A percentile compares a stretch with the other conserved stretches of the same genome.
Conservation (phyloP, 1,140 invertebrate species). For the Bilobella aurantiaca region DNA sequence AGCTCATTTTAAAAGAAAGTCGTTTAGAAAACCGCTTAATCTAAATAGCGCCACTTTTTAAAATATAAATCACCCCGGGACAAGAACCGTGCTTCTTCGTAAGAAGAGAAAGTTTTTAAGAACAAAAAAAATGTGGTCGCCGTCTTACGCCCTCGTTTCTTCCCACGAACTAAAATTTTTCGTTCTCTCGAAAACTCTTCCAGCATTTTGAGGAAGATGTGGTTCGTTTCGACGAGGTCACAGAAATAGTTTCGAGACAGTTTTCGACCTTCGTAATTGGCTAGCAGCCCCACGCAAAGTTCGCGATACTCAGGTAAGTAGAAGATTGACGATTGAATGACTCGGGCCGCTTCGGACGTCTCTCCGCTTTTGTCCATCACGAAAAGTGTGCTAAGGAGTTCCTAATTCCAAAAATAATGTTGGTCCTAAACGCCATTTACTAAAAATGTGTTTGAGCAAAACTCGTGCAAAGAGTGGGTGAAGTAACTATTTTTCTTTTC, state of each 20-base stretch:
- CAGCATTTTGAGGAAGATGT: conserved; percentile 86
- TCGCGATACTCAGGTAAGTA: conserved; percentile 91
- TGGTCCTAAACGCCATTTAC: no score
- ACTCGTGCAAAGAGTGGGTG: no score
- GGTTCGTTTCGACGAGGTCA: conserved; percentile 77
- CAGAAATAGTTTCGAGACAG: conserved; percentile 75
- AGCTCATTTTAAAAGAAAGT: no score
- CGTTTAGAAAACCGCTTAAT: no score
- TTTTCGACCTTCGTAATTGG: conserved; percentile 71
- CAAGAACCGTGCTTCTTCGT: no score
- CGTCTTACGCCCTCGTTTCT: conserved; percentile 1
- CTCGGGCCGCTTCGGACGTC: conserved; percentile 57
- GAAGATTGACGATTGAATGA: conserved; percentile 85
- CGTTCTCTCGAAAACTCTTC: conserved; percentile 63
- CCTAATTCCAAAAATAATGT: conserved; percentile 37
- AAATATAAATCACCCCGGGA: no score
- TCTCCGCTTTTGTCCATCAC: conserved; percentile 67
- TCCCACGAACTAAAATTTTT: conserved; percentile 60
- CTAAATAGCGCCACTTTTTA: no score
- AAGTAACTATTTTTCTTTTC: no score
- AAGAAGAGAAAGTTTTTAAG: no score
- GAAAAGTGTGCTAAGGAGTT: conserved; percentile 56
- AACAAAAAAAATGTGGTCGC: no score
- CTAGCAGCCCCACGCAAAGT: conserved; percentile 65
- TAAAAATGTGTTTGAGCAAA: no score